phyloP scores from a whole-genome alignment of 2,113 vertebrate species.

The Pheucticus melanocephalus region DNA sequence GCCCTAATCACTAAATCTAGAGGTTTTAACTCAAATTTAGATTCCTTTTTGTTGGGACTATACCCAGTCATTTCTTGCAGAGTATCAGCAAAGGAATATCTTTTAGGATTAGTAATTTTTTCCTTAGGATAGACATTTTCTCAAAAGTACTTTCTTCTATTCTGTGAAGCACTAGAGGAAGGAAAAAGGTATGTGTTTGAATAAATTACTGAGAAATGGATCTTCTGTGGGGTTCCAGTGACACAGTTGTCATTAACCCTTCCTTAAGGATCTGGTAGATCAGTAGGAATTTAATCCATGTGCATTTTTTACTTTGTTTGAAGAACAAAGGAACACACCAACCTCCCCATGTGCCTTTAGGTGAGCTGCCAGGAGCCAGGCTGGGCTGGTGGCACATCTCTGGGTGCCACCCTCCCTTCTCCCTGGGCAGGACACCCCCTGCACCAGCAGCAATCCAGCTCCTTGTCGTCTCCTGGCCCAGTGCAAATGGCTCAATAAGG shows the following conservation, averaged over 20 bases:
- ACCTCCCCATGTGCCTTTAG: rapidly evolving
- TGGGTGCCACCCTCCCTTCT: background rate
- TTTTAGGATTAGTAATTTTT: background rate
- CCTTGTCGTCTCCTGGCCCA: background rate
- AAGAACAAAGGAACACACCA: background rate
- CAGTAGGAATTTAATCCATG: background rate
- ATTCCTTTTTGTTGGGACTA: background rate
- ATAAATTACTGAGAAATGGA: background rate
- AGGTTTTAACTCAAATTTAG: background rate
- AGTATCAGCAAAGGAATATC: background rate
- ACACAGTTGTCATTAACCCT: background rate
- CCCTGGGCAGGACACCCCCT: rapidly evolving
- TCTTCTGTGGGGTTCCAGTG: background rate
- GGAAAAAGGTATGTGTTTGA: background rate
- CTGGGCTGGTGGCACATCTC: background rate
- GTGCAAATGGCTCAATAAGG: background rate
- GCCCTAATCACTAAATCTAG: background rate
- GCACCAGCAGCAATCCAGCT: background rate
- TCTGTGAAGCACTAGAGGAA: background rate
- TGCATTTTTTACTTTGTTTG: background rate
- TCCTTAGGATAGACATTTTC: background rate
- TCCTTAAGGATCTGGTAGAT: background rate
- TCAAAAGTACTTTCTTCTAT: background rate
- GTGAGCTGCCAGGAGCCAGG: background rate
- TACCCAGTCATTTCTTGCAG: background rate